Evolutionary conservation across 2,797 vertebrate species (phyloP), one percentile per base, ranked within the genome.

Genomic region (Cossypha niveicapilla): DNA sequence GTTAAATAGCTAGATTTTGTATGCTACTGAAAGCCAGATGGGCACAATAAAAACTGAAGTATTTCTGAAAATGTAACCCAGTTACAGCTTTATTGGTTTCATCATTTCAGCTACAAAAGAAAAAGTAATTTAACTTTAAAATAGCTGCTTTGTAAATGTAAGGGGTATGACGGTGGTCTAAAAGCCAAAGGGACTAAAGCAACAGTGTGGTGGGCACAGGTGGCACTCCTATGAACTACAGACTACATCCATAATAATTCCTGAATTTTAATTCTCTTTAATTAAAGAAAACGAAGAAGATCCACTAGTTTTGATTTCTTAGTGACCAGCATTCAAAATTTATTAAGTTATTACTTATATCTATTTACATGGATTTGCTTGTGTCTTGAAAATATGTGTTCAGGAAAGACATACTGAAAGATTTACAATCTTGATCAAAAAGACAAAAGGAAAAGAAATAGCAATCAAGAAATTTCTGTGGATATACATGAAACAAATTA

Each of bases 401-500:
- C 70, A 90, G 51, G 85, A 86, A 95, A 95, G 72, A 79, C 37
- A 86, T 67, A n/a, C 34, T 83, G 35, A 65, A 88, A 95, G 28
- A 91, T 51, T 90, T 82, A 74, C 28, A 79, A 42, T 68, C 44
- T 77, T 86, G 42, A 65, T 83, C 71, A 95, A 95, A 93, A 90
- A 84, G 93, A 95, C 82, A 76, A 97, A 92, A 96, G 94, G 96
- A 97, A 96, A 94, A 98, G 93, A 96, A 98, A 97, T 88, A 97
- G 93, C 97, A 96, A 97, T 95, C 78, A 94, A 90, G 90, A 94
- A 97, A 96, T 93, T 97, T 96, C 93, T 94, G 97, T 96, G 86
- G 92, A 85, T 95, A 97, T 94, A 97, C 37, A 97, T 76, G 87
- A 95, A 97, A 97, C 82, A 96, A 91, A 96, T 82, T 16, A 94